Percentiles rank a stretch among this genome's conserved stretches.
Conservation (phyloP, 1,140 invertebrate species). For the Melitaea cinxia region DNA sequence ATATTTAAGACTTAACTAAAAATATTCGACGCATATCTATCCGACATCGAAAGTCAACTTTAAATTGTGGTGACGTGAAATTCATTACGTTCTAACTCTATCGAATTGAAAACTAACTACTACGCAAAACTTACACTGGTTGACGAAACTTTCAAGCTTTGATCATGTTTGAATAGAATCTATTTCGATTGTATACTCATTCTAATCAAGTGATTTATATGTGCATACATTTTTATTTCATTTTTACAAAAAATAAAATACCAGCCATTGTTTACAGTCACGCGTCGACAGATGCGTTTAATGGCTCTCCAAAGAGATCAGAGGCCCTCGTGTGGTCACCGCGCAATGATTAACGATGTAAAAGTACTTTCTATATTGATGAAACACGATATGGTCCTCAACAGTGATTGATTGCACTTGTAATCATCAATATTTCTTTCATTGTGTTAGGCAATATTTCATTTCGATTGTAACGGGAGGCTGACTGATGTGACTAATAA, state of each 20-base stretch:
- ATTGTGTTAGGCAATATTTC: slow-evolving; percentile 31
- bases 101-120: neutral
- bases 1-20: too few species aligned
- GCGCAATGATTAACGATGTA: slow-evolving; percentile 32
- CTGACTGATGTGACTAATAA: slow-evolving; percentile 30
- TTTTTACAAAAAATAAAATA: neutral
- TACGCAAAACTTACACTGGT: neutral
- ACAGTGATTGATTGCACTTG: slow-evolving; percentile 34
- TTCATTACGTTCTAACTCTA: neutral
- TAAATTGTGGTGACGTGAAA: neutral
- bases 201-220: neutral
- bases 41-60: neutral
- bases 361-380: slow-evolving; percentile 26
- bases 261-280: slow-evolving; percentile 24
- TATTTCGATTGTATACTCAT: neutral
- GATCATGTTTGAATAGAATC: neutral
- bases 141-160: neutral
- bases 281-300: slow-evolving; percentile 35
- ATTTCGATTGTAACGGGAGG: slow-evolving; percentile 21
- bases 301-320: slow-evolving; percentile 38
- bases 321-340: slow-evolving; percentile 27
- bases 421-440: slow-evolving; percentile 35
- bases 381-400: slow-evolving; percentile 16
- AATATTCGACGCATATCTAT: too few species aligned
- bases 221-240: neutral